phyloP scores from a whole-genome alignment of 2,888 invertebrate genomes.

The Melanotus villosus region DNA sequence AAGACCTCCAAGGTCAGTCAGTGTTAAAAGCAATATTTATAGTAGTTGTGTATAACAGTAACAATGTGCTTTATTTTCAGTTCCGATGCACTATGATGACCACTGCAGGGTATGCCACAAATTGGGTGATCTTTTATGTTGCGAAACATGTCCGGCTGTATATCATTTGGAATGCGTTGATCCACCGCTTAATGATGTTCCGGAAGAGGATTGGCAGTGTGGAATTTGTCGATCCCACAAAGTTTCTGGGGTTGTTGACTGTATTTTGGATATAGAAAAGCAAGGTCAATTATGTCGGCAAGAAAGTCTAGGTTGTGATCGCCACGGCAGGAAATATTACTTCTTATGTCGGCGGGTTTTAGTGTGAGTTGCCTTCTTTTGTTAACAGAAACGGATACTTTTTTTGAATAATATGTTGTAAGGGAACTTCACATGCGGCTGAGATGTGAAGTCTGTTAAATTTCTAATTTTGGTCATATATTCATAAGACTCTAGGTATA shows the following conservation, averaged over 20 bases:
- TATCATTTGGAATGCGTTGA: constrained; percentile 98
- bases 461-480: background rate
- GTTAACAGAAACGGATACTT: too few relatives aligned
- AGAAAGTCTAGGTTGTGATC: constrained; percentile 94
- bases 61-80: constrained; percentile 63
- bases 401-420: too few relatives aligned
- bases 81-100: constrained; percentile 92
- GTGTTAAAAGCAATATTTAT: too few relatives aligned
- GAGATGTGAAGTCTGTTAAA: too few relatives aligned
- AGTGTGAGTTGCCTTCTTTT: constrained; percentile 83
- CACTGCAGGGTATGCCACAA: constrained; percentile 94
- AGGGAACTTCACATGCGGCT: too few relatives aligned
- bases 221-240: constrained; percentile 93
- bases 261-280: constrained; percentile 91
- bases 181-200: constrained; percentile 93
- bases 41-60: background rate
- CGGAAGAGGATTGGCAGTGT: constrained; percentile 98
- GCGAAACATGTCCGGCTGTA: constrained; percentile 98
- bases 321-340: constrained; percentile 98
- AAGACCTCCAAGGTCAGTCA: too few relatives aligned
- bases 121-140: constrained; percentile 94
- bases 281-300: constrained; percentile 93
- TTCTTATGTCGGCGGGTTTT: constrained; percentile 93
- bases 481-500: too few relatives aligned
- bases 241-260: constrained; percentile 94